phyloP scores from a whole-genome alignment of 2,888 invertebrate species.

The Lordiphosa andalusiaca region DNA sequence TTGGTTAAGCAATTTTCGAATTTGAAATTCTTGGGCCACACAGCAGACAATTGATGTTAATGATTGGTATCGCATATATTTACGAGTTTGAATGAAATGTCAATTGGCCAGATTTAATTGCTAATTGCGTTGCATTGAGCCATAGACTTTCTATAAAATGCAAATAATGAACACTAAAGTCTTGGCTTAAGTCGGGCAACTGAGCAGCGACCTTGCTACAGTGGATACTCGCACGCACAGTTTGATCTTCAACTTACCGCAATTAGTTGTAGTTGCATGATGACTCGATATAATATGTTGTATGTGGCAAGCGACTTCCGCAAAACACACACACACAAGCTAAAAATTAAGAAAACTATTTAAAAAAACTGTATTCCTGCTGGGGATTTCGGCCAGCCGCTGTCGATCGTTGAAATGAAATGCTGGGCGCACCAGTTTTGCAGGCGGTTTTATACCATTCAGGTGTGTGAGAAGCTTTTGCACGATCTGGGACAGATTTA shows the following conservation, averaged over 20 bases:
- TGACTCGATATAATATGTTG: constrained; percentile 16
- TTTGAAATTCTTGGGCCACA: constrained; percentile 53
- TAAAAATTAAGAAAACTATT: constrained; percentile 22
- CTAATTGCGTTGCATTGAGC: constrained; percentile 52
- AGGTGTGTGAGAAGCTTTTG: constrained; percentile 25
- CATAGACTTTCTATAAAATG: constrained; percentile 63
- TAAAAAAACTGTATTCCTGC: constrained; percentile 16
- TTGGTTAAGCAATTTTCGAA: constrained; percentile 56
- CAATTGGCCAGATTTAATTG: constrained; percentile 57
- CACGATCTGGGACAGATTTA: constrained; percentile 43
- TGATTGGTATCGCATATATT: constrained; percentile 59
- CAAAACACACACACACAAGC: constrained; percentile 18
- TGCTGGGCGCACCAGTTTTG: constrained; percentile 60
- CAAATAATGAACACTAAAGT: constrained; percentile 38
- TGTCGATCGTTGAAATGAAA: constrained; percentile 47
- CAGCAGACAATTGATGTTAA: constrained; percentile 43
- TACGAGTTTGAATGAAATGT: constrained; percentile 53
- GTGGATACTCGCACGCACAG: constrained; percentile 7
- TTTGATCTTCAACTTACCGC: constrained; percentile 59
- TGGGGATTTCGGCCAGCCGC: constrained; percentile 44
- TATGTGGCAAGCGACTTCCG: constrained; percentile 45
- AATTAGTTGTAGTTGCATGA: constrained; percentile 61
- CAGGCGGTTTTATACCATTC: constrained; percentile 56
- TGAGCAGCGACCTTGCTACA: constrained; percentile 59
- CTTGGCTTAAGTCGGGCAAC: constrained; percentile 42